phyloP scores from a whole-genome alignment of 2,797 vertebrate genomes.

The Melopsittacus undulatus region DNA sequence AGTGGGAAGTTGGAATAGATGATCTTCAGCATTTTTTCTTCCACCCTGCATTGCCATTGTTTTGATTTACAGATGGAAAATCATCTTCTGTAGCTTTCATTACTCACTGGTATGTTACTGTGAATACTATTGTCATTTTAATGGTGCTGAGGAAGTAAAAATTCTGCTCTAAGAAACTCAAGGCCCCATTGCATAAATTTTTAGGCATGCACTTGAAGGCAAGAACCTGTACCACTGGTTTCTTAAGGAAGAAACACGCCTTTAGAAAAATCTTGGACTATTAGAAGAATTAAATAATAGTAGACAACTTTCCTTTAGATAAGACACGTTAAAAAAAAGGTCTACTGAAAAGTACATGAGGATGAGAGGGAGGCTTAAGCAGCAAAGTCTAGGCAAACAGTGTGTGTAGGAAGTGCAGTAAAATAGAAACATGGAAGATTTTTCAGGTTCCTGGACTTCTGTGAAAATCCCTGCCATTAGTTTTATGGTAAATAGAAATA shows the following conservation, averaged over 20 bases:
- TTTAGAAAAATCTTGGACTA: background rate
- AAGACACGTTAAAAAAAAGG: background rate
- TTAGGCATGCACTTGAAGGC: background rate
- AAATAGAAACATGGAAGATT: background rate
- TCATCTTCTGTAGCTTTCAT: background rate
- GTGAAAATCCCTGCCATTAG: background rate
- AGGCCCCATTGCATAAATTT: background rate
- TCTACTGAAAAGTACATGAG: background rate
- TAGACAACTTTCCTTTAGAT: background rate
- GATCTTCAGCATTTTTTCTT: background rate
- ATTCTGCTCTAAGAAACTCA: background rate
- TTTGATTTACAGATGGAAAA: background rate
- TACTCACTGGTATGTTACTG: background rate
- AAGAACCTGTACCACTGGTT: background rate
- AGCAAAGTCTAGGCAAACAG: background rate
- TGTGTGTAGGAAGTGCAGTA: background rate
- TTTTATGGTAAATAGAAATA: background rate
- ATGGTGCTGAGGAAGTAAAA: background rate
- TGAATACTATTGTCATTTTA: background rate
- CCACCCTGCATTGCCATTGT: background rate
- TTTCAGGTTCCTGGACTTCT: background rate
- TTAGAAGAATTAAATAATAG: background rate
- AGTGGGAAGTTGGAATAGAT: background rate
- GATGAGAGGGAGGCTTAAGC: background rate
- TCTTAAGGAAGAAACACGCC: background rate